Evolutionary conservation across 2,113 vertebrate genomes (phyloP).

Genomic region (Microtus pennsylvanicus): DNA sequence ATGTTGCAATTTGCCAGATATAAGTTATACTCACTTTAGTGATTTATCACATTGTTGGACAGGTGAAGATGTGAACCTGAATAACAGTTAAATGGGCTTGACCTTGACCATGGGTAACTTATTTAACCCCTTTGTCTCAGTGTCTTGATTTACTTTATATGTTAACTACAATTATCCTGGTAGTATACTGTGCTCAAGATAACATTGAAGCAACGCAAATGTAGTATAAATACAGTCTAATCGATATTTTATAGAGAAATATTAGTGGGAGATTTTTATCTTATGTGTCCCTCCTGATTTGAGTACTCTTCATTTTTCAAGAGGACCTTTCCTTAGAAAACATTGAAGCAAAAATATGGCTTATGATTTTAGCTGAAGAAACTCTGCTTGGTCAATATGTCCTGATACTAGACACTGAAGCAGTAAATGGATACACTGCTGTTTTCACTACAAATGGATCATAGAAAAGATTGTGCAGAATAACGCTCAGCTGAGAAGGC

Average conservation of each 20-base stretch:
- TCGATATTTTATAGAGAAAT: background rate
- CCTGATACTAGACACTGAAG: constrained; percentile 70
- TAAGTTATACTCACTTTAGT: background rate
- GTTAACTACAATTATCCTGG: background rate
- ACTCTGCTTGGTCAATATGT: constrained; percentile 62
- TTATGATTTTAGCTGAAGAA: constrained; percentile 60
- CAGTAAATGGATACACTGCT: constrained; percentile 73
- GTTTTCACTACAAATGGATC: constrained; percentile 74
- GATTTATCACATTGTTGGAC: background rate
- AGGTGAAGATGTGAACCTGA: background rate
- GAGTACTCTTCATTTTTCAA: background rate
- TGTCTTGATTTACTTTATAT: background rate
- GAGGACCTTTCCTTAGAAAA: constrained; percentile 14
- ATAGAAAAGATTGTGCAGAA: constrained; percentile 84
- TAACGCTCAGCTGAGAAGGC: constrained; percentile 82
- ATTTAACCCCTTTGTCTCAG: background rate
- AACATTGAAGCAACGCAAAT: background rate
- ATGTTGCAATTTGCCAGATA: background rate
- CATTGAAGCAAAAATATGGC: constrained; percentile 45
- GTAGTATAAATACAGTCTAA: background rate
- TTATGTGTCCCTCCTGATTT: background rate
- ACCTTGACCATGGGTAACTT: background rate
- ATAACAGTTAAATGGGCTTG: background rate
- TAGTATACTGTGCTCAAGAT: background rate
- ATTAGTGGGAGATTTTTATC: background rate